Evolutionary conservation across 1,140 invertebrate genomes (phyloP).

Genomic region (Alviniconcha marisindica): DNA sequence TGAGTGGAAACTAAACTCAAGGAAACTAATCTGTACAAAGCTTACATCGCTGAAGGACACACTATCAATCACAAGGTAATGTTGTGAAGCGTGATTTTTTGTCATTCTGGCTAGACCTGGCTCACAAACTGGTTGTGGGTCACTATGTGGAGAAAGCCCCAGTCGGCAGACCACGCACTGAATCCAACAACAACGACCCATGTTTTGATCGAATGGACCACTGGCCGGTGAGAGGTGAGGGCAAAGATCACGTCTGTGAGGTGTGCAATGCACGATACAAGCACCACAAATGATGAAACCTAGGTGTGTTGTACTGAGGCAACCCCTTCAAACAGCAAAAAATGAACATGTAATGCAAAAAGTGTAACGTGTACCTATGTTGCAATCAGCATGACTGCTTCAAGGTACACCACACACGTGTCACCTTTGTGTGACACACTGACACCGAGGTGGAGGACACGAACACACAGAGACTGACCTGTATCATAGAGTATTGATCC

Average conservation of each 20-base stretch:
- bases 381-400: slow-evolving; percentile 5
- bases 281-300: background rate
- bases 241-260: background rate
- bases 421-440: slow-evolving; percentile 15
- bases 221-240: background rate
- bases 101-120: slow-evolving; percentile 29
- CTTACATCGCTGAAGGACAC: slow-evolving; percentile 23
- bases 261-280: background rate
- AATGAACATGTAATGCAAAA: background rate
- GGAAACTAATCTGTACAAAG: slow-evolving; percentile 35
- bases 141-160: background rate
- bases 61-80: slow-evolving; percentile 12
- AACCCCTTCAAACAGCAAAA: background rate
- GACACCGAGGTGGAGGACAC: no score
- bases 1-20: slow-evolving; percentile 36
- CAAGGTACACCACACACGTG: background rate
- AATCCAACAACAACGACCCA: background rate
- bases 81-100: slow-evolving; percentile 28
- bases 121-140: slow-evolving; percentile 21
- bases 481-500: no score
- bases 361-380: background rate
- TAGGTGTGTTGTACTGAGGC: background rate
- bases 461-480: no score
- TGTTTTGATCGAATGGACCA: background rate
- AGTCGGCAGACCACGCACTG: background rate